Conservation (phyloP, 2,888 invertebrate species). For the Melikaiella ostensackeni region DNA sequence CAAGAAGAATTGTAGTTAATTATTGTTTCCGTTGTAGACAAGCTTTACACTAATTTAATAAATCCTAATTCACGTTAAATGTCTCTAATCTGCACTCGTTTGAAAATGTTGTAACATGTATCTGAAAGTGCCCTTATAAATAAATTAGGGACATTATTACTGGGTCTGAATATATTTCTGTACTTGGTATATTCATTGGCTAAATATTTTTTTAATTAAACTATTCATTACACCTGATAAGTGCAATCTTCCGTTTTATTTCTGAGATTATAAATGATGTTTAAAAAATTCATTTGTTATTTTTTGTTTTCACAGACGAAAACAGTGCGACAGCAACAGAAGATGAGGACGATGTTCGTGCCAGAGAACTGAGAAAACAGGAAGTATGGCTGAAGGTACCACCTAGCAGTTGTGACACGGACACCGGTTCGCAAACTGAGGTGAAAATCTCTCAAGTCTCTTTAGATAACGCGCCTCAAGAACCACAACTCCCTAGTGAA, state of each 20-base stretch:
- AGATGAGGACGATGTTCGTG: constrained; percentile 84
- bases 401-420: constrained; percentile 81
- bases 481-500: constrained; percentile 46
- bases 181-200: not conserved
- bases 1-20: not conserved
- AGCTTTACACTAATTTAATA: not conserved
- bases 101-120: not conserved
- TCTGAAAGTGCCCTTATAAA: not conserved
- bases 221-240: not conserved
- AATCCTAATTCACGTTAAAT: not conserved
- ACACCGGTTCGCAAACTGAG: constrained; percentile 86
- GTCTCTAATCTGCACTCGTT: not conserved
- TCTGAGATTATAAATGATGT: not conserved
- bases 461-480: constrained; percentile 56
- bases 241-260: not conserved
- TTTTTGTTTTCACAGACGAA: constrained; percentile 78
- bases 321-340: constrained; percentile 86
- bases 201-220: not conserved
- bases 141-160: no score
- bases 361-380: constrained; percentile 83
- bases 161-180: not conserved
- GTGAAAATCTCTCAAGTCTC: constrained; percentile 78
- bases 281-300: constrained; percentile 48
- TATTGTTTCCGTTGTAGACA: constrained; percentile 14
- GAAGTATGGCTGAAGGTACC: constrained; percentile 84